phyloP scores from a whole-genome alignment of 2,888 invertebrate species.

The Spisula solida region DNA sequence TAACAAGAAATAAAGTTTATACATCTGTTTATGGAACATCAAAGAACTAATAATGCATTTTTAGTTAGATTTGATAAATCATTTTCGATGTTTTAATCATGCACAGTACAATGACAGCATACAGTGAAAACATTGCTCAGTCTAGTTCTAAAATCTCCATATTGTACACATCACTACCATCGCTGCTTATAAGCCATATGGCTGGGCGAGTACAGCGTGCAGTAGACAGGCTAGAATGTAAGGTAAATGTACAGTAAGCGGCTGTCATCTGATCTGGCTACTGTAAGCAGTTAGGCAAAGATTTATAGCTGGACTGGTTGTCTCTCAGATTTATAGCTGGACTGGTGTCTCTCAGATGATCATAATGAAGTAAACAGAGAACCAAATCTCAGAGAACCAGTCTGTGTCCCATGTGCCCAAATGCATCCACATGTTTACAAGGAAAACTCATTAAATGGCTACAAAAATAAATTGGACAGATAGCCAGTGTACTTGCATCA shows the following conservation, averaged over 20 bases:
- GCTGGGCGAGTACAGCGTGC: constrained; percentile 31
- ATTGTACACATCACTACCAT: background rate
- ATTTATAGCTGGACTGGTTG: constrained; percentile 66
- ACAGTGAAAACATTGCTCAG: no score
- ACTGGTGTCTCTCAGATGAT: constrained; percentile 48
- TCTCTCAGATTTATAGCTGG: constrained; percentile 63
- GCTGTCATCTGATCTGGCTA: constrained; percentile 69
- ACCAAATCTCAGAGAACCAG: constrained; percentile 26
- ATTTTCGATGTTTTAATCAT: no score
- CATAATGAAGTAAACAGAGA: constrained; percentile 57
- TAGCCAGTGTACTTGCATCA: constrained; percentile 52
- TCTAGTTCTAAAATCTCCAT: no score
- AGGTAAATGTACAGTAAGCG: constrained; percentile 45
- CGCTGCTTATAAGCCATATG: constrained; percentile 38
- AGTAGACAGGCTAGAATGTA: constrained; percentile 20
- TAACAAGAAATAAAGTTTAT: no score
- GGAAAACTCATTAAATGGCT: constrained; percentile 66
- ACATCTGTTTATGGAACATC: no score
- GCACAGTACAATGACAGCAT: no score
- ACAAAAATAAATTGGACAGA: constrained; percentile 73
- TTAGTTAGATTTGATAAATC: no score
- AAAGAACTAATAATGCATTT: no score
- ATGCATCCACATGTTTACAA: constrained; percentile 47
- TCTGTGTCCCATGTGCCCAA: constrained; percentile 55
- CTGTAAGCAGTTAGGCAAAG: constrained; percentile 61